A percentile compares a stretch with the other conserved stretches of the same genome.
phyloP scores from a whole-genome alignment of 2,797 vertebrate species.

The Triplophysa yarkandensis region DNA sequence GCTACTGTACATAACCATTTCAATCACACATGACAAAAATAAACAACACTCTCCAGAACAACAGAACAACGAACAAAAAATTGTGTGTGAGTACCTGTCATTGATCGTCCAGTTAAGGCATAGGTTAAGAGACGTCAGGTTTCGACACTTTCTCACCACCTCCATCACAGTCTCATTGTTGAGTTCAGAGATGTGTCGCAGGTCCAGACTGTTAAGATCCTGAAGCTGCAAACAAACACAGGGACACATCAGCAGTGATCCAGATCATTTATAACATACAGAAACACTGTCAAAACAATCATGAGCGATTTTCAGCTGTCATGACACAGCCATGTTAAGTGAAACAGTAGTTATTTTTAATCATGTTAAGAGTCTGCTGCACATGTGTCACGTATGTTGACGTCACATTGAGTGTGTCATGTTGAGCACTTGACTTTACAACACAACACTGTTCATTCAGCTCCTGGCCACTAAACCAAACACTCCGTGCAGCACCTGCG shows the following conservation, averaged over 20 bases:
- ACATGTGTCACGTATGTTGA: background rate
- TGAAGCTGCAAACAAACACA: slow-evolving; percentile 75
- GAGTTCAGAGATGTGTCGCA: slow-evolving; percentile 96
- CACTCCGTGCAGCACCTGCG: background rate
- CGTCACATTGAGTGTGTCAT: too few species aligned
- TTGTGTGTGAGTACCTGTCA: slow-evolving; percentile 81
- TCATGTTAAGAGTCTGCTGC: background rate
- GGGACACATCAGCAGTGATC: background rate
- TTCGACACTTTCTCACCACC: slow-evolving; percentile 93
- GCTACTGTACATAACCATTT: too few species aligned
- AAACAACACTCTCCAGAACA: too few species aligned
- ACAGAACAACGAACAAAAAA: too few species aligned
- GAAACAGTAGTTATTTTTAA: too few species aligned
- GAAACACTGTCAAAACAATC: too few species aligned
- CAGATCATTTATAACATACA: background rate
- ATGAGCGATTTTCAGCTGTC: too few species aligned
- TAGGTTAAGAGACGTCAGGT: slow-evolving; percentile 94
- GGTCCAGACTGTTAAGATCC: slow-evolving; percentile 89
- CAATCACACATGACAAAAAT: too few species aligned
- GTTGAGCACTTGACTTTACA: slow-evolving; percentile 14
- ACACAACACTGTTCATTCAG: background rate
- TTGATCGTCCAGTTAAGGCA: slow-evolving; percentile 99
- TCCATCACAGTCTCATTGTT: slow-evolving; percentile 98
- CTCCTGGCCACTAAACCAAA: slow-evolving; percentile 8
- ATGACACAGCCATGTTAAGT: too few species aligned